Evolutionary conservation across 2,113 vertebrate species (phyloP), one percentile per base, ranked within the genome.

Genomic region (Cyprinodon tularosa): DNA sequence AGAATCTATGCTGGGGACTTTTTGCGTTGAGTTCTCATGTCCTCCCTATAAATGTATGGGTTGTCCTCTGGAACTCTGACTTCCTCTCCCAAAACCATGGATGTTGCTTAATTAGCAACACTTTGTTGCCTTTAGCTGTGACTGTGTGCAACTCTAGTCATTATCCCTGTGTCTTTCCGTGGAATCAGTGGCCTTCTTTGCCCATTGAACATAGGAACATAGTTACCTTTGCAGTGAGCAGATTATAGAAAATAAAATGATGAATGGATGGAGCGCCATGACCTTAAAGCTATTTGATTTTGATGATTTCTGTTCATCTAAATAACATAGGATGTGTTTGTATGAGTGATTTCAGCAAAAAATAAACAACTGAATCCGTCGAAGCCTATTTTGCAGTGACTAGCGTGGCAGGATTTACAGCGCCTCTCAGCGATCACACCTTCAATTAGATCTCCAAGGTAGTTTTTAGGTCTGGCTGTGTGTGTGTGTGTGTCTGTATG

Each of bases 371-470:
- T 76, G 74, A 87, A 83, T 91, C 83, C 69, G 74, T 90, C 83
- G 68, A 67, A 80, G 66, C 70, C 82, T 78, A 83, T 90, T 83
- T 71, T 85, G 73, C 45, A 78, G 74, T 74, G 83, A 86, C 80
- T 78, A 80, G 64, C 77, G 66, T 45, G 62, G 57, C 74, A 76
- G 76, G 86, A 93, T 91, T 93, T 87, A 93, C 81, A 77, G 77
- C 81, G 68, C 76, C 79, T 62, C 74, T 82, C 79, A 86, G 83
- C 12, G 47, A 86, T 89, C 80, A 81, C 83, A 86, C 71, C 76
- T 82, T 88, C 90, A 91, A 92, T 92, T 89, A 91, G 73, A 83
- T 68, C 77, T 72, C 57, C 74, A 82, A 59, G 72, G 65, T 13
- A 78, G 67, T 9, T 13, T 78, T 17, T 67, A 37, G 63, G 5